Conservation (phyloP, 2,113 vertebrate genomes). For the Onychostruthus taczanowskii region DNA sequence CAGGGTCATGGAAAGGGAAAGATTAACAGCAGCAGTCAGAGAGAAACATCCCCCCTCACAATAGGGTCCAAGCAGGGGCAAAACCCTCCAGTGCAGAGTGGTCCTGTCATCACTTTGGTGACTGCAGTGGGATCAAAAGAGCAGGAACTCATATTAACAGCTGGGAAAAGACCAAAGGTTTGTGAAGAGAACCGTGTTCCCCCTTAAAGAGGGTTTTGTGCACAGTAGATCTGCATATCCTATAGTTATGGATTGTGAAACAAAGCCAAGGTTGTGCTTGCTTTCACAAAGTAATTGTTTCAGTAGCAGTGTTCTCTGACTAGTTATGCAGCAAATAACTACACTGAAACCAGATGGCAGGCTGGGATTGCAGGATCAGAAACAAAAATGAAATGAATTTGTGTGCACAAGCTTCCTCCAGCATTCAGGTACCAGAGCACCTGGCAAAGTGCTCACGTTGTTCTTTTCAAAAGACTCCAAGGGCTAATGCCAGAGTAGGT, state of each 20-base stretch:
- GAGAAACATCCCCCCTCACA: background rate
- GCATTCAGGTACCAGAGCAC: background rate
- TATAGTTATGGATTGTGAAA: background rate
- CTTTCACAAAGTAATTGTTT: background rate
- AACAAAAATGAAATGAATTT: fast-evolving
- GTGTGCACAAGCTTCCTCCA: background rate
- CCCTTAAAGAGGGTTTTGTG: background rate
- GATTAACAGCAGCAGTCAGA: background rate
- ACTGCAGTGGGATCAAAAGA: background rate
- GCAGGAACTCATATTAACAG: background rate
- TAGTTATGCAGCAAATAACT: background rate
- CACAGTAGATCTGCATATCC: background rate
- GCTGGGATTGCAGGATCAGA: background rate
- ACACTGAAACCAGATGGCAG: background rate
- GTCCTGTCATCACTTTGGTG: fast-evolving
- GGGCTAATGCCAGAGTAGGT: background rate
- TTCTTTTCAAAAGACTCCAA: background rate
- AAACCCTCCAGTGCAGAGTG: background rate
- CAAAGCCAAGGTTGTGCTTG: background rate
- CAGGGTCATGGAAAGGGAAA: background rate
- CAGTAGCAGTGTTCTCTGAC: background rate
- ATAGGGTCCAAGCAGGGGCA: background rate
- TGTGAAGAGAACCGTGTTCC: background rate
- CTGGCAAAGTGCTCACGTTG: background rate
- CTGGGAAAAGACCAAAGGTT: background rate